Base-by-base conservation (phyloP, 2,113 vertebrate genomes). In the Vulpes vulpes region DNA sequence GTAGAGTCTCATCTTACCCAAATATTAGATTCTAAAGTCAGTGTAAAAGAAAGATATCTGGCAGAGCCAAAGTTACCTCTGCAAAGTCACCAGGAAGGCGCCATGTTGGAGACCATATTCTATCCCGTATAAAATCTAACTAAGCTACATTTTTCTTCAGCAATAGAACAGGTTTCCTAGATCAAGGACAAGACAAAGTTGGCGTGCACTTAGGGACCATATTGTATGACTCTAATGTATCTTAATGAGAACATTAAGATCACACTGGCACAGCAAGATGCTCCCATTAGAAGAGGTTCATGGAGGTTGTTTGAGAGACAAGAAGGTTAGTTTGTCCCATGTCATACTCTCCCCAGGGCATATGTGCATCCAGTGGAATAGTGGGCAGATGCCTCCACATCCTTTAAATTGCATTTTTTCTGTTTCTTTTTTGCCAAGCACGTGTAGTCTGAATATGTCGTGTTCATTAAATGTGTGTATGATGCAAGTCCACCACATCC, bases 391-490 rank as follows among this genome's bases (percentile, higher is more conserved):
- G 20, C 27, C 32, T 43, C 30, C 35, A 38, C 1, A 3, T 9
- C 79, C 27, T 27, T 76, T 64, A 15, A 71, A 22, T 32, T 22
- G 57, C 57, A 67, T 80, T 53, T 92, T 94, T 32, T 83, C 62
- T 57, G 5, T 94, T 76, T 84, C 27, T 67, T 78, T 95, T 64
- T 73, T 67, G 69, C 86, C 74, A 76, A 84, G 96, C 86, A 71
- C 38, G n/a, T 80, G 35, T 43, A 71, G 53, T 67, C 74, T 11
- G 32, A 78, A 71, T 79, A 78, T 51, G 74, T 35, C 22, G 10
- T 92, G 59, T 86, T 79, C 82, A 73, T 86, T 86, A 84, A 67
- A 38, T 30, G 32, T 95, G 88, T 74, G 82, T 86, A 57, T 64
- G 25, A 74, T 6, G 51, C 10, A 2, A 83, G 17, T 73, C 80